Evolutionary conservation across 2,797 vertebrate species (phyloP), one percentile per base, ranked within the genome.

Genomic region (Zalophus californianus): DNA sequence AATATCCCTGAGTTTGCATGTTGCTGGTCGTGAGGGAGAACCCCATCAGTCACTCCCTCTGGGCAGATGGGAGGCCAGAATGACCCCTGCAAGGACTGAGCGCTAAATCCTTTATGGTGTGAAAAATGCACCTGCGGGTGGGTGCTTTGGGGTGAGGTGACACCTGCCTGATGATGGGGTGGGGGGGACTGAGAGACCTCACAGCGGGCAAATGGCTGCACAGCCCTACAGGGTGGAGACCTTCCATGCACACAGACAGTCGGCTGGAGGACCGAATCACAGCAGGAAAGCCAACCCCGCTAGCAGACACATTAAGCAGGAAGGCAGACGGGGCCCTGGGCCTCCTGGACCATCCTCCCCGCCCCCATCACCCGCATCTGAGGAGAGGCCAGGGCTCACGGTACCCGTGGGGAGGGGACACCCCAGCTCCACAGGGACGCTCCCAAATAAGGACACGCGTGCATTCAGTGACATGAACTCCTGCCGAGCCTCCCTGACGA

Each of bases 341-440:
- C 23, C 35, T 25, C 64, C 18, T 0, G 4, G 44, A 29, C 27
- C 50, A 21, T 2, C n/a, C n/a, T 15, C 86, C 3, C 52, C 66
- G 0, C 52, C 1, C 4, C 13, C 66, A 0, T n/a, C 1, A 3
- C 13, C 41, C 9, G 4, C 54, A 3, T 60, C 73, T 0, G 0
- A 12, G 41, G 32, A 32, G 25, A 41, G 38, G 75, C 72, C 27
- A 8, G 41, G 52, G 32, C 9, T 41, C 48, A 12, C 0, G 7
- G 29, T 3, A 0, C 3, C 5, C 20, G 2, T 0, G 0, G 52
- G 84, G 52, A 41, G 38, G 58, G 29, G 38, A 44, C 32, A 44
- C 73, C 50, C 41, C 41, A 16, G 62, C 82, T 38, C 6, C 14
- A 27, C 9, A 15, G 93, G 38, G n/a, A 44, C 0, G 0, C 88